These are phyloP conservation scores for Crenichthys baileyi DNA, from an alignment of 2,797 vertebrate species.

Conservation along the genomic window DNA sequence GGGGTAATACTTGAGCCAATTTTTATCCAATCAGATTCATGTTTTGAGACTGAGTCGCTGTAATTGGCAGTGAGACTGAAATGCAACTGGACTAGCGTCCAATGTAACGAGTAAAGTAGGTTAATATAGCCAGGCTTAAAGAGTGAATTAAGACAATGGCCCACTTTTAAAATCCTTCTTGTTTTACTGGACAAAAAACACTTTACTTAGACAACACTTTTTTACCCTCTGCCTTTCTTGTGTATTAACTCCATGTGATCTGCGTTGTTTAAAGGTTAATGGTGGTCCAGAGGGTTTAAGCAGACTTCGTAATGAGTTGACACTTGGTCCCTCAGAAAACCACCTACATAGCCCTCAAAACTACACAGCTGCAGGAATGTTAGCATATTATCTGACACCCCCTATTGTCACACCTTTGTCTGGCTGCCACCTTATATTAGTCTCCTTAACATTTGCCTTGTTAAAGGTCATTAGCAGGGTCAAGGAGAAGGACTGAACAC, in stretches of 20 bases:
- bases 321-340: conserved; percentile 66
- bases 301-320: conserved; percentile 73
- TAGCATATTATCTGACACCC: conserved; percentile 68
- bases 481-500: conserved; percentile 54
- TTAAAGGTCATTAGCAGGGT: conserved; percentile 51
- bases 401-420: conserved; percentile 75
- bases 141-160: conserved; percentile 33
- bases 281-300: conserved; percentile 58
- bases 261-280: conserved; percentile 74
- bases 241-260: conserved; percentile 38
- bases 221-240: conserved; percentile 60
- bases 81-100: conserved; percentile 9
- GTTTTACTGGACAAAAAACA: conserved; percentile 17
- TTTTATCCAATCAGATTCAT: conserved; percentile 66
- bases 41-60: not conserved
- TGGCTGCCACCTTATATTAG: conserved; percentile 77
- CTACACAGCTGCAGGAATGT: conserved; percentile 76
- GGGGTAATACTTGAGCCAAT: conserved; percentile 46
- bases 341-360: conserved; percentile 52
- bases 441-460: conserved; percentile 50
- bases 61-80: conserved; percentile 7
- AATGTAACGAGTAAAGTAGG: conserved; percentile 6
- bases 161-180: conserved; percentile 40
- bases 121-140: conserved; percentile 4
- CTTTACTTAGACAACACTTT: conserved; percentile 24